Evolutionary conservation across 2,888 invertebrate species (phyloP).

Genomic region (Phorcus lineatus): DNA sequence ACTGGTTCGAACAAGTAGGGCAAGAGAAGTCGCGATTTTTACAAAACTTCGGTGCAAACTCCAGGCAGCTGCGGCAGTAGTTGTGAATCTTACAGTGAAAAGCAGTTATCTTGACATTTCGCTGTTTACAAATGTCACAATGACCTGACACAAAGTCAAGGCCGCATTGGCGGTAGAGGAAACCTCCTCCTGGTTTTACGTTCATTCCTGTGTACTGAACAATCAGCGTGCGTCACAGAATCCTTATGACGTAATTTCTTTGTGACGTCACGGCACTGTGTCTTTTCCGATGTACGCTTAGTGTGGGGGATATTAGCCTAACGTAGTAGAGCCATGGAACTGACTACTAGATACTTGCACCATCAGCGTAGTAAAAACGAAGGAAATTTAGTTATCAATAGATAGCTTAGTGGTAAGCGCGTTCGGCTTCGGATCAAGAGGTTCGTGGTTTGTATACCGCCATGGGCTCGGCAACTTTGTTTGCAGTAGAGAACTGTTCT

Average conservation of each 20-base stretch:
- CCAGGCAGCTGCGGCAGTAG: slow-evolving; percentile 48
- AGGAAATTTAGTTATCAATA: no score
- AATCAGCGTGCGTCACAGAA: no score
- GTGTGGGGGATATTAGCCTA: no score
- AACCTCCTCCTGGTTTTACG: slow-evolving; percentile 5
- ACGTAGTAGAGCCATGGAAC: no score
- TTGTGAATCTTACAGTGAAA: slow-evolving; percentile 47
- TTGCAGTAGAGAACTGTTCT: no score
- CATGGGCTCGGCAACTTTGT: no score
- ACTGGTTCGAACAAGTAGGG: slow-evolving; percentile 29
- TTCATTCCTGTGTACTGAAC: not conserved
- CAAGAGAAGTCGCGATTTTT: slow-evolving; percentile 44
- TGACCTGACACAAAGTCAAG: slow-evolving; percentile 35
- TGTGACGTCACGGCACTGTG: not conserved
- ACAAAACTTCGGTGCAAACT: slow-evolving; percentile 48
- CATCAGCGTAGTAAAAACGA: no score
- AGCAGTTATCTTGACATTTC: slow-evolving; percentile 36
- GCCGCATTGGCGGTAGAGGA: not conserved
- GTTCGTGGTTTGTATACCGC: no score
- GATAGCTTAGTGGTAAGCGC: no score
- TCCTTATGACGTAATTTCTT: not conserved
- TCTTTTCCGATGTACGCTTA: no score
- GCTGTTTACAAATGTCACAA: slow-evolving; percentile 50
- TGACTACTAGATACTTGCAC: no score
- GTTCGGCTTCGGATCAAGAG: no score